Evolutionary conservation across 2,797 vertebrate genomes (phyloP).

Genomic region (Acrocephalus scirpaceus): DNA sequence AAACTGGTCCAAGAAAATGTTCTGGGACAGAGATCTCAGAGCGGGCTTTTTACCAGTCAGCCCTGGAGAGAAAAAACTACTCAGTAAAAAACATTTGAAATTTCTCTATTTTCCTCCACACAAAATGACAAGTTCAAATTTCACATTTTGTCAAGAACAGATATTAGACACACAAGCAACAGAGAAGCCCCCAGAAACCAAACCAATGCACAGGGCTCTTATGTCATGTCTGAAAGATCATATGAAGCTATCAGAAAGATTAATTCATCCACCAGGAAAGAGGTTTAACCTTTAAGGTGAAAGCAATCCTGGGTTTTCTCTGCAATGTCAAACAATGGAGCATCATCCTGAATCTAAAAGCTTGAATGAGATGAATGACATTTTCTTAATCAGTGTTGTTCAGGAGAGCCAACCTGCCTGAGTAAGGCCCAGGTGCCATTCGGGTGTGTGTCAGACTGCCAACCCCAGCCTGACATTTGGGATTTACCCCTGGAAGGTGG

Average conservation of each 20-base stretch:
- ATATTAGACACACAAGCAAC: background rate
- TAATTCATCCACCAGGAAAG: background rate
- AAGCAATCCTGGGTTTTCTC: background rate
- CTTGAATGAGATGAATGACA: background rate
- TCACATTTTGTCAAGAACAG: background rate
- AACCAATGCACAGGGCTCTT: background rate
- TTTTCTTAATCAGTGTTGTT: background rate
- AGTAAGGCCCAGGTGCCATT: background rate
- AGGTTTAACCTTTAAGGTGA: background rate
- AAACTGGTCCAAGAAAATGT: background rate
- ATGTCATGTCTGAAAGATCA: background rate
- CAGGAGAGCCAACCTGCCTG: background rate
- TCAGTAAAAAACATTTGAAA: background rate
- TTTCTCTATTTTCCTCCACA: background rate
- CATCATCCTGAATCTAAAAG: background rate
- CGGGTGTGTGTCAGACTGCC: background rate
- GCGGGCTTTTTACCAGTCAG: background rate
- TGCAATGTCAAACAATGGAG: background rate
- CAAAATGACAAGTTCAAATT: background rate
- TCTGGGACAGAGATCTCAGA: background rate
- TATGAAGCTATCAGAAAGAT: background rate
- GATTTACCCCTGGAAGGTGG: background rate
- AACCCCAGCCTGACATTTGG: background rate
- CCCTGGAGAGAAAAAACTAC: background rate
- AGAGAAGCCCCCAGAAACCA: background rate